A percentile compares a stretch with the other conserved stretches of the same genome.
phyloP scores from a whole-genome alignment of 1,140 invertebrate species.

The Saccostrea echinata region DNA sequence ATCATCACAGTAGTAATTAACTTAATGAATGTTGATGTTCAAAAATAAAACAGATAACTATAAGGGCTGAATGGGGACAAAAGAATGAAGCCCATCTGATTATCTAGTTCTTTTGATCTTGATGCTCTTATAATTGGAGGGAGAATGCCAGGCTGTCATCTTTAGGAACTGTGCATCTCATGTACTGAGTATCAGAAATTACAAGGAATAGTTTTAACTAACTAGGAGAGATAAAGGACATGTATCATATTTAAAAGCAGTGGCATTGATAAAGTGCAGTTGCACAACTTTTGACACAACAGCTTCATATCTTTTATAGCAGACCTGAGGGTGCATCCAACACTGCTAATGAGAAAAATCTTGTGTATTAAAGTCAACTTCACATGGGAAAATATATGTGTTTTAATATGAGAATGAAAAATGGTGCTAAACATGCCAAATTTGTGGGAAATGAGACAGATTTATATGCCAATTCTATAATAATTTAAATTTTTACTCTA shows the following conservation, averaged over 20 bases:
- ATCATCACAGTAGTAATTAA: neutral
- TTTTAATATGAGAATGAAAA: conserved; percentile 27
- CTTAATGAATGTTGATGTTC: conserved; percentile 28
- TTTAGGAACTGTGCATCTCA: neutral
- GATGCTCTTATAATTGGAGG: neutral
- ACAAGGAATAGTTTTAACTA: conserved; percentile 30
- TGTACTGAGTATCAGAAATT: neutral
- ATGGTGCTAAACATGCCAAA: conserved; percentile 22
- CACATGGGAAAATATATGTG: conserved; percentile 24
- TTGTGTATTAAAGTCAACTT: conserved; percentile 17
- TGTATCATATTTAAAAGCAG: conserved; percentile 19
- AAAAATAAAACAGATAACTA: conserved; percentile 13
- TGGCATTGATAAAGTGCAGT: conserved; percentile 33
- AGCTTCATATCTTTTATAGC: conserved; percentile 32
- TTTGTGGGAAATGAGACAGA: conserved; percentile 27
- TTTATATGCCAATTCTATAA: neutral
- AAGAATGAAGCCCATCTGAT: neutral
- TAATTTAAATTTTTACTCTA: neutral
- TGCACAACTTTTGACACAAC: conserved; percentile 14
- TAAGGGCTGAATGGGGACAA: conserved; percentile 5
- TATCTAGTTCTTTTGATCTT: conserved; percentile 6
- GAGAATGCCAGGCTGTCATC: neutral
- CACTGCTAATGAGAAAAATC: conserved; percentile 27
- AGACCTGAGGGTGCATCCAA: conserved; percentile 1
- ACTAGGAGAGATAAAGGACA: neutral